Percentiles rank a stretch among this genome's conserved stretches.
Evolutionary conservation across 2,888 invertebrate genomes (phyloP).

Genomic region (Eupithecia insigniata): DNA sequence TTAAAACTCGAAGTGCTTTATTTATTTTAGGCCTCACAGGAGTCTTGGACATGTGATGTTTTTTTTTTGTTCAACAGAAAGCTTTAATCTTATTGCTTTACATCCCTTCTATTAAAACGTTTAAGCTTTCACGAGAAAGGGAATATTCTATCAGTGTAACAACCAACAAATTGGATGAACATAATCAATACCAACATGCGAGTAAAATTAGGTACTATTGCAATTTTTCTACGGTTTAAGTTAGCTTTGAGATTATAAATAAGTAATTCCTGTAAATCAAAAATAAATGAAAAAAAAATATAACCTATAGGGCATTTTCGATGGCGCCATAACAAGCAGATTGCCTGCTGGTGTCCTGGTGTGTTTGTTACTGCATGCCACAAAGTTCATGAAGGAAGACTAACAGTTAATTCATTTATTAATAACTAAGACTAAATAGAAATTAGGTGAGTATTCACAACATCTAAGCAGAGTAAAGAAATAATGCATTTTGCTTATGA

Average conservation of each 20-base stretch:
- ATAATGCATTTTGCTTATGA: background rate
- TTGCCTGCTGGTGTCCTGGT: background rate
- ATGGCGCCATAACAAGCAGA: background rate
- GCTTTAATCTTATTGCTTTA: background rate
- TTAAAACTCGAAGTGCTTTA: background rate
- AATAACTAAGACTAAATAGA: no score
- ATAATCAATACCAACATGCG: background rate
- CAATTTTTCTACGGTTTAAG: no score
- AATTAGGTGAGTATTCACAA: background rate
- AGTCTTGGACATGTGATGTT: background rate
- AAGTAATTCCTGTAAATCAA: no score
- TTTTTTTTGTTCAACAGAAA: no score
- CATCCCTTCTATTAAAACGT: background rate
- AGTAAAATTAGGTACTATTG: background rate
- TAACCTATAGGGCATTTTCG: background rate
- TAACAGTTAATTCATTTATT: no score
- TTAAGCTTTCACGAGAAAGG: background rate
- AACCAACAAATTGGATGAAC: background rate
- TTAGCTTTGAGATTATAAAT: no score
- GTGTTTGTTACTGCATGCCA: background rate
- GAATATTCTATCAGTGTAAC: background rate
- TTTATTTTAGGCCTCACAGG: background rate
- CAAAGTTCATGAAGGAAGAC: background rate
- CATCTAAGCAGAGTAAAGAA: no score
- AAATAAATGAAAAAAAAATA: no score